Base-by-base conservation (phyloP, 2,797 vertebrate species). In the Peromyscus nudipes region DNA sequence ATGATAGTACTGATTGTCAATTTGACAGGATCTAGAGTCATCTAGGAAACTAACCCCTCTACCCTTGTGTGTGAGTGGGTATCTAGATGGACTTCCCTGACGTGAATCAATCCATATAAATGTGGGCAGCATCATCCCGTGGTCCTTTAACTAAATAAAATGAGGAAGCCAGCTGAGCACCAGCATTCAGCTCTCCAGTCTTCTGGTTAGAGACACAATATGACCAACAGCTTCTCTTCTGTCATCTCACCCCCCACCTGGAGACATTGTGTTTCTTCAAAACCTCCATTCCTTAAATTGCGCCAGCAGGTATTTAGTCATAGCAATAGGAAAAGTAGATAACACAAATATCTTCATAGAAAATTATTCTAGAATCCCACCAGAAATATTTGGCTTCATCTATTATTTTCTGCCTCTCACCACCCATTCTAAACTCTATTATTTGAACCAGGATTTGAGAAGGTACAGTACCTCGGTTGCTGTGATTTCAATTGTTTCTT, bases 101-200 rank as follows among this genome's bases (percentile, higher is more conserved):
- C 23, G 55, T 46, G 29, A 13, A 19, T 3, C 0, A 0, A 19
- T 46, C 29, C 71, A 23, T 4, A 31, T 4, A 55, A 16, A 55
- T 4, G 0, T 19, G 17, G 49, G 3, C 10, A 62, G 6, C 6
- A 2, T 34, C 27, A 23, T 75, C 14, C 27, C 37, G 23, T 14
- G 57, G 11, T 6, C 55, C 19, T 21, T 40, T 29, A 62, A 46
- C 21, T 43, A 43, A 23, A 60, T 23, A 62, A 55, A 62, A 11
- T 14, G 46, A n/a, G 17, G 29, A 23, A 46, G 17, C 19, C 19
- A 23, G 11, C 55, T 62, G 71, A 62, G 19, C 11, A 9, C 19
- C 19, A 9, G 11, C 6, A 46, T 16, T 14, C 40, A n/a, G 23
- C 31, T 76, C 12, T n/a, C 29, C 14, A 5, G 21, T 34, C 71